Percentiles rank a stretch among this genome's conserved stretches.
Evolutionary conservation across 2,113 vertebrate genomes (phyloP).

Genomic region (Campylorhamphus procurvoides): DNA sequence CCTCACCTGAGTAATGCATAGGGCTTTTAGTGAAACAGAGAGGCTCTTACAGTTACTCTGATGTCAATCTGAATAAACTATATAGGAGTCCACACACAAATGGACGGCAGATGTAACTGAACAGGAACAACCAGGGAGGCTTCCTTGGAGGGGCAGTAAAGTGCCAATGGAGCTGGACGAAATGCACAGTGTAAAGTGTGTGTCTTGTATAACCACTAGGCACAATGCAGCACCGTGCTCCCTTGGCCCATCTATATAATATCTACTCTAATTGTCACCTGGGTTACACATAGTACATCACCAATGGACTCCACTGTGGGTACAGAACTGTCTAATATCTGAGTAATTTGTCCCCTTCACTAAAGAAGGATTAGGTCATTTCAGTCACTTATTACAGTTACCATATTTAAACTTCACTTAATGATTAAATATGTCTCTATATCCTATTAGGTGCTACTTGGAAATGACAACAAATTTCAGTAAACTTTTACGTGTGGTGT

Average conservation of each 20-base stretch:
- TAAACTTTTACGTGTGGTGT: background rate
- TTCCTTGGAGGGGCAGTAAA: background rate
- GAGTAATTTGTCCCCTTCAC: background rate
- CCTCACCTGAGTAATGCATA: background rate
- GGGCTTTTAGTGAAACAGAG: background rate
- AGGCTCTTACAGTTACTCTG: background rate
- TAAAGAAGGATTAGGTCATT: background rate
- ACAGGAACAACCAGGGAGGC: background rate
- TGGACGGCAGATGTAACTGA: background rate
- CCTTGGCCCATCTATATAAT: background rate
- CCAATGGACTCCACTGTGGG: background rate
- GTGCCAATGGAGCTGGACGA: rapidly evolving
- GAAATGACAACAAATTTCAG: background rate
- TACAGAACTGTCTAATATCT: background rate
- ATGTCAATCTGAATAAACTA: background rate
- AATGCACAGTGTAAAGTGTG: rapidly evolving
- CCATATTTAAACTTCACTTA: background rate
- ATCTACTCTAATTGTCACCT: background rate
- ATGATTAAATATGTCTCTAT: background rate
- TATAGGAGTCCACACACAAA: background rate
- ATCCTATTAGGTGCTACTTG: background rate
- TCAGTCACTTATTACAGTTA: background rate
- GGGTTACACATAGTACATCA: background rate
- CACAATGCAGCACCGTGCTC: background rate
- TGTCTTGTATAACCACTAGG: background rate